phyloP scores from a whole-genome alignment of 2,797 vertebrate genomes.

The Aldrovandia affinis region DNA sequence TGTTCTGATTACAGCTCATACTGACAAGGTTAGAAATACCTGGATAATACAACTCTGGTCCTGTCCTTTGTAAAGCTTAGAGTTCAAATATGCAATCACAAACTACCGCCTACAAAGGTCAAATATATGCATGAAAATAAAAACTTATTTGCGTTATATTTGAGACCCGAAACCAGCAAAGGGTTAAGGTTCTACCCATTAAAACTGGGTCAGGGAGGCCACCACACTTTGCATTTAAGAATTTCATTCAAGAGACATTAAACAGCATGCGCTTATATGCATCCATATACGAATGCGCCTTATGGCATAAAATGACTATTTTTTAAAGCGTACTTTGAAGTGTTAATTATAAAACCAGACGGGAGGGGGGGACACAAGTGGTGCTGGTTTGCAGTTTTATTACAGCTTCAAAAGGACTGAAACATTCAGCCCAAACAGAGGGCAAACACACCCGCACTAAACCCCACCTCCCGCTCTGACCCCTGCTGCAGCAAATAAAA shows the following conservation, averaged over 20 bases:
- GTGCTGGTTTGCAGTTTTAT: background rate
- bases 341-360: slow-evolving; percentile 17
- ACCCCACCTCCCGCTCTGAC: background rate
- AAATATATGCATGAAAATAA: background rate
- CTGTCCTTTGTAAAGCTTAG: no score
- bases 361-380: background rate
- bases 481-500: background rate
- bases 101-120: background rate
- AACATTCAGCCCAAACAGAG: background rate
- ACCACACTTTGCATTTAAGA: background rate
- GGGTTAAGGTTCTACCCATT: background rate
- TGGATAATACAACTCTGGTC: no score
- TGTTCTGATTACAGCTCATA: no score
- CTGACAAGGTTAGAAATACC: no score
- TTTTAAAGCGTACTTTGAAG: slow-evolving; percentile 3
- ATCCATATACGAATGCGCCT: background rate
- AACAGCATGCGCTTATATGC: background rate
- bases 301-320: background rate
- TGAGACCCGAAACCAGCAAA: background rate
- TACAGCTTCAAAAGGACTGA: slow-evolving; percentile 15
- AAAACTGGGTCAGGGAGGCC: background rate
- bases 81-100: background rate
- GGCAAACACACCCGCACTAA: background rate
- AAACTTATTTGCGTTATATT: background rate
- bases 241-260: background rate